Base-by-base conservation (phyloP, 2,113 vertebrate species). In the Nesoenas mayeri region DNA sequence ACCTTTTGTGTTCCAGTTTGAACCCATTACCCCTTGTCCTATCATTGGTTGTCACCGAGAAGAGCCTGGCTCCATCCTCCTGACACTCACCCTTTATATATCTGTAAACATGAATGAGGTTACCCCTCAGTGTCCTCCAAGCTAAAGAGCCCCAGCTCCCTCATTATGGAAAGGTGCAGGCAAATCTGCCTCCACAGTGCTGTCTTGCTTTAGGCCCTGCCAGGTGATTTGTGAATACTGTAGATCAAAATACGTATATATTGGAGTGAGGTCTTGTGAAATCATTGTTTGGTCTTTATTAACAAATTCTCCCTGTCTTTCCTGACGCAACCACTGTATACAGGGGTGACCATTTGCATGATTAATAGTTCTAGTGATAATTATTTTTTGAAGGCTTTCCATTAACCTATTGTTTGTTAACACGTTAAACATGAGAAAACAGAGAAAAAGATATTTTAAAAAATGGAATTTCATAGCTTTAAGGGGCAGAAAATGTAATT, bases 231-330 rank as follows among this genome's bases (percentile, higher is more conserved):
- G 44, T 73, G 50, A 34, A 11, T 42, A 3, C 6, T 17, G 21
- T 9, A 34, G 14, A 51, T 66, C 17, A 15, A 53, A 54, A 19
- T 26, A 11, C 2, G 26, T 12, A 0, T 0, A 0, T 32, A 2
- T 24, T 11, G 40, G 11, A 28, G 21, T 34, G 42, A 48, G 13
- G 20, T 44, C 17, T 65, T 3, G 3, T 28, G 40, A 73, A 69
- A 20, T 53, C 9, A 4, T 7, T 29, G 42, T 11, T 42, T 57
- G 44, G 51, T 28, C 32, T 4, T n/a, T 2, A 19, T 5, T 42
- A 10, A 22, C 13, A 60, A 51, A 42, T 75, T n/a, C 24, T 61
- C 9, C 24, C 10, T 26, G 0, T 36, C n/a, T 16, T 25, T 9
- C 6, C 6, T 25, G 58, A 38, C 22, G 3, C 26, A 34, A 18